These are phyloP conservation scores for Macrobrachium nipponense DNA, from an alignment of 1,140 invertebrate genomes.

Conservation along the genomic window DNA sequence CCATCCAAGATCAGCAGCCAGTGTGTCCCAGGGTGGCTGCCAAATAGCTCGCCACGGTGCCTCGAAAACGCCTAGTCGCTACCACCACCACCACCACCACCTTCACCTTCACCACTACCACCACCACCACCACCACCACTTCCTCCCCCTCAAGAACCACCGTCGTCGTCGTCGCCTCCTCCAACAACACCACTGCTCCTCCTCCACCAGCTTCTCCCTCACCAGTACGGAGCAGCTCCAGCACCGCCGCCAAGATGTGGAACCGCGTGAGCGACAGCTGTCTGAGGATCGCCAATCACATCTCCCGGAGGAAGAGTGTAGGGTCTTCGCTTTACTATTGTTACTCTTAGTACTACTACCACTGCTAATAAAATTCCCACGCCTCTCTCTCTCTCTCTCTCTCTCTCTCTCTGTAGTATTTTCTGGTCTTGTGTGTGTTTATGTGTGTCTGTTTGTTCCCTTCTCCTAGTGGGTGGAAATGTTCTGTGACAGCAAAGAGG, in stretches of 20 bases:
- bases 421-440: too few relatives aligned
- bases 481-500: too few relatives aligned
- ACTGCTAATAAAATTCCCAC: too few relatives aligned
- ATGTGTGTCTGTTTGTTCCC: too few relatives aligned
- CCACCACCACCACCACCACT: too few relatives aligned
- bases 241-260: constrained; percentile 55
- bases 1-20: constrained; percentile 40
- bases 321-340: background rate
- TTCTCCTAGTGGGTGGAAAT: too few relatives aligned
- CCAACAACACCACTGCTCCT: too few relatives aligned
- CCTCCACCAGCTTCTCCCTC: background rate
- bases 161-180: too few relatives aligned
- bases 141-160: too few relatives aligned
- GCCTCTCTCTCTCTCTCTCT: too few relatives aligned
- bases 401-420: too few relatives aligned
- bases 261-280: constrained; percentile 50
- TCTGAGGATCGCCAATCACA: constrained; percentile 49
- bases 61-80: constrained; percentile 50
- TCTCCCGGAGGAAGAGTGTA: constrained; percentile 52
- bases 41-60: constrained; percentile 59
- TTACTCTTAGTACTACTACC: background rate
- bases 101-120: background rate
- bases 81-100: constrained; percentile 25
- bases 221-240: constrained; percentile 24
- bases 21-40: constrained; percentile 55